Base-by-base conservation (phyloP, 2,113 vertebrate genomes). In the Calypte anna region DNA sequence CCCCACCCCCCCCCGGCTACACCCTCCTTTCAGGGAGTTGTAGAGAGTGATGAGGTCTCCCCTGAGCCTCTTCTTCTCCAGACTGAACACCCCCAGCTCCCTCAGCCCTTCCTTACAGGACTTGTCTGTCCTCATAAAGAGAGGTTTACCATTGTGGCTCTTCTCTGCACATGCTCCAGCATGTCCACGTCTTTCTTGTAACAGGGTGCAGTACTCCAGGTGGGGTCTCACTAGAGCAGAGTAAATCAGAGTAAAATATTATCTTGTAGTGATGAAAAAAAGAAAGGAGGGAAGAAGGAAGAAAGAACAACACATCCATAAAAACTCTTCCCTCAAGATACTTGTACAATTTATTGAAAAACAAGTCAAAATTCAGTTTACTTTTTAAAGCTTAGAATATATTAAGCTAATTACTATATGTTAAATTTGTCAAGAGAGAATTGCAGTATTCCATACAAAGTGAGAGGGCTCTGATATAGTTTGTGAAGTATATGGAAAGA, bases 331-430 rank as follows among this genome's bases (percentile, higher is more conserved):
- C 63, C 59, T 80, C 70, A 62, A 67, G 38, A 77, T 15, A 74
- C 62, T 10, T 73, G 6, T n/a, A 4, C 74, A n/a, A 74, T 87
- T 85, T 67, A 63, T 64, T 44, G 75, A 86, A 82, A 76, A 90
- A 87, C 6, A 92, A 73, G 54, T 82, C n/a, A 54, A 87, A 91
- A 51, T 91, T 95, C 67, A 63, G 22, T 40, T 85, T 92, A 59
- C 11, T 33, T 76, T 85, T 77, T 90, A 63, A 51, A 87, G 53
- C 38, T 69, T 7, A 63, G 33, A 89, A 69, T 82, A 58, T 75
- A 62, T 82, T 78, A 68, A 54, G 33, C 82, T 92, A 89, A 88
- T 94, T 94, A 55, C 46, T 90, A 22, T 85, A 77, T 24, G 73
- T 67, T 85, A 89, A 79, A 82, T 94, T 92, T 0, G 0, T 91